Base-by-base conservation (phyloP, 2,797 vertebrate species). In the Podargus strigoides region DNA sequence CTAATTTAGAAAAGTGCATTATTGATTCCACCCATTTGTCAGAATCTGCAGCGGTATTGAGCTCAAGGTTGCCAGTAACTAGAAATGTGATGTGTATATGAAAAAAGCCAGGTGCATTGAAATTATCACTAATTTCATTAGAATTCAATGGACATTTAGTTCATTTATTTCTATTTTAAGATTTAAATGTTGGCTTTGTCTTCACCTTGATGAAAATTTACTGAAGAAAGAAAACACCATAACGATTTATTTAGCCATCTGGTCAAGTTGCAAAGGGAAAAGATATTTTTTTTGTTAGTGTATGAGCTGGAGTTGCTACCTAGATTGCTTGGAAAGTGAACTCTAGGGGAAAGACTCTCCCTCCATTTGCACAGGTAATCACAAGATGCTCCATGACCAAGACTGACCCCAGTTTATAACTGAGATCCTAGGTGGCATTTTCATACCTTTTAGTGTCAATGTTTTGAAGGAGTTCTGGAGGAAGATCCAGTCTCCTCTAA, bases 71-170 rank as follows among this genome's bases (percentile, higher is more conserved):
- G 94, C 91, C 95, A 85, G 94, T 94, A 96, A 95, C 94, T 44
- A 75, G 80, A 90, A 95, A 90, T 90, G 37, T 94, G 94, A 96
- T 93, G 84, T 85, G 88, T 55, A 73, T 69, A 90, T 95, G 94
- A 95, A 93, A 93, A 92, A 95, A 96, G 73, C 91, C 96, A 97
- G 96, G 94, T 96, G 79, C 93, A 93, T 58, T 86, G 89, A 93
- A 95, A 94, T 92, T 73, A 95, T 50, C 83, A 66, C 76, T 93
- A 87, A 96, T 90, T 76, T 69, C 60, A 92, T 96, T 96, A 96
- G n/a, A 86, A 94, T 90, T 94, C 91, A 95, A 84, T 82, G 94
- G 94, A 79, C 24, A 86, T 94, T 96, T 68, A 46, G 75, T 68
- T 83, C 12, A 90, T 89, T 87, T 89, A 74, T 93, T 93, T 94